These are phyloP conservation scores for Nannoperca australis DNA, from an alignment of 2,797 vertebrate species.

Conservation along the genomic window DNA sequence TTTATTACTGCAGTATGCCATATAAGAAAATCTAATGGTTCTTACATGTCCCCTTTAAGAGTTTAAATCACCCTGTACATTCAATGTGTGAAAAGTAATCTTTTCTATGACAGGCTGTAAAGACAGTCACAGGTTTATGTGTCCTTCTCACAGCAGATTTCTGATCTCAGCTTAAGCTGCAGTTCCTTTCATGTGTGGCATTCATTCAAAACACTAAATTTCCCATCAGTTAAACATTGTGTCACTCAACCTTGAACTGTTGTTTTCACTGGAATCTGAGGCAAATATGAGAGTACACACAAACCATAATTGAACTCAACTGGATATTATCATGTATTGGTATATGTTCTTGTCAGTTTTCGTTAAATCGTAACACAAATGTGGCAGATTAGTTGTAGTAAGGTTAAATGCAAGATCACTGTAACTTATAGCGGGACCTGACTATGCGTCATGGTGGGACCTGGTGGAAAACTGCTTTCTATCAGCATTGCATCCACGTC, in stretches of 20 bases:
- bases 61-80: constrained; percentile 35
- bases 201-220: constrained; percentile 22
- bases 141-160: constrained; percentile 12
- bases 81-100: constrained; percentile 59
- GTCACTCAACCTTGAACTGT: constrained; percentile 10
- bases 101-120: constrained; percentile 48
- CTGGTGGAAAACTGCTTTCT: constrained; percentile 41
- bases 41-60: constrained; percentile 35
- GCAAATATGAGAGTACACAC: neutral
- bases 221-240: constrained; percentile 18
- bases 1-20: constrained; percentile 33
- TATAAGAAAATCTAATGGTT: constrained; percentile 38
- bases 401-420: neutral
- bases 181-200: neutral
- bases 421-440: neutral
- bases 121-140: constrained; percentile 8
- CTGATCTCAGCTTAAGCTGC: neutral
- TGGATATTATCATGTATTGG: neutral
- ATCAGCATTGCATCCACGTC: constrained; percentile 14
- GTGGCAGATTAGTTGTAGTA: neutral
- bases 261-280: constrained; percentile 28
- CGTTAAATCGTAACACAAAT: constrained; percentile 5
- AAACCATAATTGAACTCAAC: constrained; percentile 26
- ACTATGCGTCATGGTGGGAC: neutral
- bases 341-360: neutral